These are phyloP conservation scores for Eumaeus atala DNA, from an alignment of 1,140 invertebrate species.

Conservation along the genomic window DNA sequence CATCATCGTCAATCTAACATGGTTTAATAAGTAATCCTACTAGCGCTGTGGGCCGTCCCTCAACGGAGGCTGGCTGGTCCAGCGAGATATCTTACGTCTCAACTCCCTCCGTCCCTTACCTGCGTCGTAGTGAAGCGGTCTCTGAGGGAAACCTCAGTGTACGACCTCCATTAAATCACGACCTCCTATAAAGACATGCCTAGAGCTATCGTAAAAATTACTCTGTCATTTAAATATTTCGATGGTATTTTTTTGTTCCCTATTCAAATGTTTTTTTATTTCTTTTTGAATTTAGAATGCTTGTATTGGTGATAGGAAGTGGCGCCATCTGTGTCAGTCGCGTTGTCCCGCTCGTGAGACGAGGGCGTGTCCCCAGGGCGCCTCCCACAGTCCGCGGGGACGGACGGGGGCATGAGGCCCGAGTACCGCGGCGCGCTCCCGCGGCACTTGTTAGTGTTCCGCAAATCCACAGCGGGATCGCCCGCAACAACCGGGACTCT, in stretches of 20 bases:
- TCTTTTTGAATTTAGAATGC: slow-evolving; percentile 27
- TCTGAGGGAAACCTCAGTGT: slow-evolving; percentile 49
- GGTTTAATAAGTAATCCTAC: slow-evolving; percentile 67
- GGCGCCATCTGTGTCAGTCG: slow-evolving; percentile 57
- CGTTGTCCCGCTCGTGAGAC: slow-evolving; percentile 60
- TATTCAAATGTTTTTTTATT: not conserved
- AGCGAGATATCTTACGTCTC: slow-evolving; percentile 60
- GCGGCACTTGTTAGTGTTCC: slow-evolving; percentile 71
- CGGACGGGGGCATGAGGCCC: slow-evolving; percentile 65
- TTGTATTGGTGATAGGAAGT: slow-evolving; percentile 28
- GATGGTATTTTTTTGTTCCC: slow-evolving; percentile 18
- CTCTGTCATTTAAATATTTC: slow-evolving; percentile 20
- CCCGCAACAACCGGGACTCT: slow-evolving; percentile 66
- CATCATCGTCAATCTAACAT: slow-evolving; percentile 71
- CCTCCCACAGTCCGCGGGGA: slow-evolving; percentile 67
- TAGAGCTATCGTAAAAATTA: slow-evolving; percentile 12
- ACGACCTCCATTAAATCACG: slow-evolving; percentile 38
- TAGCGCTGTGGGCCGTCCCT: slow-evolving; percentile 58
- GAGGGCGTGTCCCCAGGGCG: slow-evolving; percentile 69
- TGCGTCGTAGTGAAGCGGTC: slow-evolving; percentile 37
- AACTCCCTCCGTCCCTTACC: slow-evolving; percentile 54
- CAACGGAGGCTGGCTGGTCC: slow-evolving; percentile 40
- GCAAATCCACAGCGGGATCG: slow-evolving; percentile 69
- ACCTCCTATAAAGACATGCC: slow-evolving; percentile 17
- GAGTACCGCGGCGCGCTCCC: slow-evolving; percentile 66